These are phyloP conservation scores for Diploptera punctata DNA, from an alignment of 2,888 invertebrate species.

Conservation along the genomic window DNA sequence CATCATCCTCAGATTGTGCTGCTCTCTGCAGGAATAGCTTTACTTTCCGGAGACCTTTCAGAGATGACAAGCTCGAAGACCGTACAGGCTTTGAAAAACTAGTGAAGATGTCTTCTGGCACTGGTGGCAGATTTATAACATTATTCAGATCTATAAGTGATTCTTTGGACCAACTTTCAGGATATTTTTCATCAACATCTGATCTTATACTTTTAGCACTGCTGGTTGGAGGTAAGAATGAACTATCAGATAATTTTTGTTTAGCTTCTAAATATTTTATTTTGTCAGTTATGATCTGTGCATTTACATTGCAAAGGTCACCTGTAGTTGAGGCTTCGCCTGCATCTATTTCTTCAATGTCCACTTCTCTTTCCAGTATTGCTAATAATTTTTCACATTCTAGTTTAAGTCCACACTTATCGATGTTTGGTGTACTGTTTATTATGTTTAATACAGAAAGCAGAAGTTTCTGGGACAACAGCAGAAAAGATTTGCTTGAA, in stretches of 20 bases:
- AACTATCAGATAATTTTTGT: slow-evolving; percentile 46
- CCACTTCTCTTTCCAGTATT: slow-evolving; percentile 53
- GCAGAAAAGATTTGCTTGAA: slow-evolving; percentile 51
- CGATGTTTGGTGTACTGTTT: slow-evolving; percentile 44
- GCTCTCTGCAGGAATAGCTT: slow-evolving; percentile 57
- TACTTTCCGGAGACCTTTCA: slow-evolving; percentile 57
- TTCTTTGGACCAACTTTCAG: slow-evolving; percentile 57
- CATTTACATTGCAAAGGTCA: slow-evolving; percentile 41
- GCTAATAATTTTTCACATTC: slow-evolving; percentile 53
- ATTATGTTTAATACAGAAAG: slow-evolving; percentile 46
- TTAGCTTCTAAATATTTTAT: slow-evolving; percentile 51
- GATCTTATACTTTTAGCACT: slow-evolving; percentile 53
- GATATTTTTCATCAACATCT: slow-evolving; percentile 59
- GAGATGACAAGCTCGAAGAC: slow-evolving; percentile 56
- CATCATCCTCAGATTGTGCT: slow-evolving; percentile 55
- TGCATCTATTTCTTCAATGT: slow-evolving; percentile 50
- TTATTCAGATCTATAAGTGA: slow-evolving; percentile 56
- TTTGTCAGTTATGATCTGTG: slow-evolving; percentile 51
- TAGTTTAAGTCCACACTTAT: slow-evolving; percentile 46
- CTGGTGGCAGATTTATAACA: slow-evolving; percentile 56
- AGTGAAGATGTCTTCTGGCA: slow-evolving; percentile 58
- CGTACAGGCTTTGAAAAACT: slow-evolving; percentile 54
- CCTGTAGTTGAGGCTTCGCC: slow-evolving; percentile 43
- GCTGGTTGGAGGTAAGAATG: slow-evolving; percentile 46
- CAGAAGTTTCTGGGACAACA: slow-evolving; percentile 52